Percentiles rank a stretch among this genome's conserved stretches.
Conservation (phyloP, 2,888 invertebrate species). For the Cerceris ruficornis region DNA sequence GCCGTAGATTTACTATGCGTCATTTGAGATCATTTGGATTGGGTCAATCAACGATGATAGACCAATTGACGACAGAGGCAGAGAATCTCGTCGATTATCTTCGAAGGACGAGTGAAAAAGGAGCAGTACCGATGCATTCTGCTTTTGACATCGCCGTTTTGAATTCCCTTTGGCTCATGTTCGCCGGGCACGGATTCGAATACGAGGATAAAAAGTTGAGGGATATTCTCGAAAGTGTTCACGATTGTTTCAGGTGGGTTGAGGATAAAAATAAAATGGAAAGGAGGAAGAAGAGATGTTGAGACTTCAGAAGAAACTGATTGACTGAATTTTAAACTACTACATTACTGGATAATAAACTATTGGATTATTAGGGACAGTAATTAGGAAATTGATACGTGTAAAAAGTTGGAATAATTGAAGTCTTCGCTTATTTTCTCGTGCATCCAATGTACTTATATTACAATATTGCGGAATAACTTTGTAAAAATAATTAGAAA, state of each 20-base stretch:
- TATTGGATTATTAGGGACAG: too few relatives aligned
- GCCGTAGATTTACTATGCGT: constrained; percentile 86
- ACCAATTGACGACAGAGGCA: constrained; percentile 85
- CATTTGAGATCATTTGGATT: constrained; percentile 86
- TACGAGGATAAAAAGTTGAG: constrained; percentile 84
- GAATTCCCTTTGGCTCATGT: constrained; percentile 88
- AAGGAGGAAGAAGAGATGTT: constrained; percentile 43
- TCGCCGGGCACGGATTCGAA: constrained; percentile 86
- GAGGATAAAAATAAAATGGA: constrained; percentile 1
- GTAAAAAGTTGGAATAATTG: too few relatives aligned
- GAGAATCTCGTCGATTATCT: constrained; percentile 82
- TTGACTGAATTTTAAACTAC: too few relatives aligned
- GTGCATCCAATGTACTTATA: too few relatives aligned
- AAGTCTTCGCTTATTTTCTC: too few relatives aligned
- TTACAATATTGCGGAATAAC: too few relatives aligned
- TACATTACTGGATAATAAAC: too few relatives aligned
- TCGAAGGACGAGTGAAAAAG: constrained; percentile 74
- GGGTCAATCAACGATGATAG: constrained; percentile 85
- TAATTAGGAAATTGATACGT: too few relatives aligned
- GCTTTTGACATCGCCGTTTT: constrained; percentile 86
- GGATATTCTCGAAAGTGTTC: constrained; percentile 84
- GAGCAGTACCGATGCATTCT: constrained; percentile 82
- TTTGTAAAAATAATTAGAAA: too few relatives aligned
- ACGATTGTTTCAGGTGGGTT: constrained; percentile 84
- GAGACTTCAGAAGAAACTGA: too few relatives aligned